Conservation (phyloP, 1,140 invertebrate species). For the Danaus plexippus region DNA sequence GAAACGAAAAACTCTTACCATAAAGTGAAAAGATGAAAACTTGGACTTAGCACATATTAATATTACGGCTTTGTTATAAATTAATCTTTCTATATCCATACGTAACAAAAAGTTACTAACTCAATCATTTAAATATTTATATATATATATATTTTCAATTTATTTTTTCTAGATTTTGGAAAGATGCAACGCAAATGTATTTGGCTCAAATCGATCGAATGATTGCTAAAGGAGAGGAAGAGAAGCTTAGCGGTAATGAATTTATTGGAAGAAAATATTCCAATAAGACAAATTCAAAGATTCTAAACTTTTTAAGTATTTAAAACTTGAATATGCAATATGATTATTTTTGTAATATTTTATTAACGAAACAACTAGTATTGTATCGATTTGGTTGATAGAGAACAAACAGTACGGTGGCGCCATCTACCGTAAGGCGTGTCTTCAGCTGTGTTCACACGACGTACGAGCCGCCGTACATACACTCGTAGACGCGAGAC, state of each 20-base stretch:
- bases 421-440: conserved; percentile 32
- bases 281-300: too few species aligned
- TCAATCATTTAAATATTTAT: too few species aligned
- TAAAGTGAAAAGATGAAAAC: too few species aligned
- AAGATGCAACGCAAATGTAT: conserved; percentile 48
- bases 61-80: too few species aligned
- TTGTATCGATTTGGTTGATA: conserved; percentile 1
- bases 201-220: conserved; percentile 49
- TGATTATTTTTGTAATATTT: conserved; percentile 9
- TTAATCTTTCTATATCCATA: too few species aligned
- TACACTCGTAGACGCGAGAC: conserved; percentile 22
- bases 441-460: conserved; percentile 37
- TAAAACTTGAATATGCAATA: neutral
- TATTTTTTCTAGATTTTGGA: conserved; percentile 48
- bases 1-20: too few species aligned
- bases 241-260: conserved; percentile 36
- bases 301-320: too few species aligned
- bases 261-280: neutral
- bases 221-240: conserved; percentile 33
- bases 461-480: conserved; percentile 39
- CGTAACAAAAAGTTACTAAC: too few species aligned
- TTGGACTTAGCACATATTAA: too few species aligned
- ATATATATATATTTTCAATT: too few species aligned
- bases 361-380: neutral
- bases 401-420: conserved; percentile 36